Evolutionary conservation across 2,113 vertebrate genomes (phyloP).

Genomic region (Panthera leo): DNA sequence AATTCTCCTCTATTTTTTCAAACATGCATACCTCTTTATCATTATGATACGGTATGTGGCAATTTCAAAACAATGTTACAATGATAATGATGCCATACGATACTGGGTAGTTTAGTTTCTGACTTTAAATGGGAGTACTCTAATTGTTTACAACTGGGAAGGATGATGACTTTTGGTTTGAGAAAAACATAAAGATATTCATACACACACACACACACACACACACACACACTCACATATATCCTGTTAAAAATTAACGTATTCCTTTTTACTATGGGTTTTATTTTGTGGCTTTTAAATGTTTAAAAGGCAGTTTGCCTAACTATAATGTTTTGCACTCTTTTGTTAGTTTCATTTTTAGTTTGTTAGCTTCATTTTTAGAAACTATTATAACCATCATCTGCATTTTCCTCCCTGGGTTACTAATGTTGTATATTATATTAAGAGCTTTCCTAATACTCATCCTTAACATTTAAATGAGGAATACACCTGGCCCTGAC

Average conservation of each 20-base stretch:
- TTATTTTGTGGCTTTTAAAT: constrained; percentile 31
- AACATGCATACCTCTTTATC: not conserved
- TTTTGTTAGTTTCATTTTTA: constrained; percentile 25
- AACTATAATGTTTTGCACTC: too few relatives aligned
- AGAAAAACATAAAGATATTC: constrained; percentile 42
- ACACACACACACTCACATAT: not conserved
- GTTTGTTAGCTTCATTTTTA: constrained; percentile 12
- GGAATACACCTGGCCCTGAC: not conserved
- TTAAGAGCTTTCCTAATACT: constrained; percentile 13
- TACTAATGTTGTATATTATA: not conserved
- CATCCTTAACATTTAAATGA: not conserved
- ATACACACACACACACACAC: not conserved
- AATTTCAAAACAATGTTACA: constrained; percentile 36
- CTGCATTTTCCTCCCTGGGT: not conserved
- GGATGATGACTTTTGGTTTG: not conserved
- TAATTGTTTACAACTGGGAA: not conserved
- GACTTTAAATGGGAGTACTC: constrained; percentile 15
- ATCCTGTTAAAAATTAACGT: constrained; percentile 12
- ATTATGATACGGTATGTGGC: not conserved
- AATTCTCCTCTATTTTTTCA: not conserved
- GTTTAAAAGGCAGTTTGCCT: not conserved
- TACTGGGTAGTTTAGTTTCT: not conserved
- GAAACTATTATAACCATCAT: constrained; percentile 9
- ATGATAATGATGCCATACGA: not conserved
- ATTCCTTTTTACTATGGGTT: constrained; percentile 1